Evolutionary conservation across 1,140 invertebrate species (phyloP), one percentile per base, ranked within the genome.

Genomic region (Zophobas atratus): DNA sequence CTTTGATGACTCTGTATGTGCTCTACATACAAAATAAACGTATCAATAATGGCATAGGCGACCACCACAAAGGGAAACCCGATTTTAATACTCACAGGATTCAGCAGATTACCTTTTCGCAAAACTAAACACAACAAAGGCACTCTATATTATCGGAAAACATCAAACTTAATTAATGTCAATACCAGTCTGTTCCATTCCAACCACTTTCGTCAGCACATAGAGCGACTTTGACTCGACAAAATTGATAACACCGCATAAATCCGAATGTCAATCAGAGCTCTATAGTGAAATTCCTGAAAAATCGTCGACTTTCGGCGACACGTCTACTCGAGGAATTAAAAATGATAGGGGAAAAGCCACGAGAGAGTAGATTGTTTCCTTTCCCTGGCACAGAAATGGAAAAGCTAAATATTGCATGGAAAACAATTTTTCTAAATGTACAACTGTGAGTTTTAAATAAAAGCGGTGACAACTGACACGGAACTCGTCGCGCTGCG

Each of bases 361-460:
- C 56, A 60, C 56, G 6, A 39, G 60, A 32, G 60, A 67, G 36
- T 63, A 39, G 35, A 63, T 4, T 67, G 60, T 67, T 67, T 67
- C 39, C 39, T 67, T 67, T 67, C 20, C 60, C 34, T 8, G 56
- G 6, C 35, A n/a, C 8, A 6, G 36, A 8, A 60, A 38, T 32
- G 55, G 55, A 33, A 38, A 36, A 46, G n/a, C 39, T 43, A 41
- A 67, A 43, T 43, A 36, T 43, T 67, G 60, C 60, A 67, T 67
- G 60, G 39, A 43, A 67, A 67, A 67, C 60, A 67, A 46, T 67
- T 43, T 46, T 67, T 67, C 60, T 67, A 67, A 67, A 41, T 67
- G 60, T 67, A 43, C 39, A 5, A 39, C 35, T 20, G 56, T 36
- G 56, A 60, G 32, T 43, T 67, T 67, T 67, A 67, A 67, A 63